These are phyloP conservation scores for Dione vanillae DNA, from an alignment of 2,888 invertebrate genomes.

Conservation along the genomic window DNA sequence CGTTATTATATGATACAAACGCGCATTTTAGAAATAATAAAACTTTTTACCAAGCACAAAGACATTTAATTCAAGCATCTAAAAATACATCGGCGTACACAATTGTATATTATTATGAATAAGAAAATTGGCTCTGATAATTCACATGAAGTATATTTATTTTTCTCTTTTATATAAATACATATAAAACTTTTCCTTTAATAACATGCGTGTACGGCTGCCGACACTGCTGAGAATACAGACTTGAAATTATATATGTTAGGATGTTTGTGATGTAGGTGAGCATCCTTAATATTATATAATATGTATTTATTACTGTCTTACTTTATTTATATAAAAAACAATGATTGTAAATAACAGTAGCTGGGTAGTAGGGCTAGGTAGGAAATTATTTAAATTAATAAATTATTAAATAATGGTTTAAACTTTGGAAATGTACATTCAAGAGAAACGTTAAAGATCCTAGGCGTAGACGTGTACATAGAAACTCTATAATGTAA, in stretches of 20 bases:
- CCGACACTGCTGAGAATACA: too few relatives aligned
- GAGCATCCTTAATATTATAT: too few relatives aligned
- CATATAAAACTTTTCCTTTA: too few relatives aligned
- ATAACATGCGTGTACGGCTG: too few relatives aligned
- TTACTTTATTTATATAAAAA: too few relatives aligned
- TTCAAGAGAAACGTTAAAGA: background rate
- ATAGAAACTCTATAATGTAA: background rate
- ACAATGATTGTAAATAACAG: too few relatives aligned
- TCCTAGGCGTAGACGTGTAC: too few relatives aligned
- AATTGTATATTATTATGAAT: background rate
- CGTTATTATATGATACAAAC: conserved; percentile 51
- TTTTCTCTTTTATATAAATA: too few relatives aligned
- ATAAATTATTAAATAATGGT: background rate
- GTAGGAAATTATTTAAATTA: background rate
- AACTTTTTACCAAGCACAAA: background rate
- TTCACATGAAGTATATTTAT: background rate
- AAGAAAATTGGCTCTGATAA: background rate
- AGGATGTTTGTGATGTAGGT: too few relatives aligned
- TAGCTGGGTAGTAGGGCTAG: too few relatives aligned
- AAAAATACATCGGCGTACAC: background rate
- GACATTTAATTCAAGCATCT: background rate
- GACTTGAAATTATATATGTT: too few relatives aligned
- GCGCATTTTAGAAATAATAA: background rate
- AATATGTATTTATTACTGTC: too few relatives aligned
- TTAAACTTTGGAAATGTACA: background rate